Percentiles rank a stretch among this genome's conserved stretches.
Conservation (phyloP, 30 jellyfish, hydroid and myxozoan species). For the Aurelia coerulea region DNA sequence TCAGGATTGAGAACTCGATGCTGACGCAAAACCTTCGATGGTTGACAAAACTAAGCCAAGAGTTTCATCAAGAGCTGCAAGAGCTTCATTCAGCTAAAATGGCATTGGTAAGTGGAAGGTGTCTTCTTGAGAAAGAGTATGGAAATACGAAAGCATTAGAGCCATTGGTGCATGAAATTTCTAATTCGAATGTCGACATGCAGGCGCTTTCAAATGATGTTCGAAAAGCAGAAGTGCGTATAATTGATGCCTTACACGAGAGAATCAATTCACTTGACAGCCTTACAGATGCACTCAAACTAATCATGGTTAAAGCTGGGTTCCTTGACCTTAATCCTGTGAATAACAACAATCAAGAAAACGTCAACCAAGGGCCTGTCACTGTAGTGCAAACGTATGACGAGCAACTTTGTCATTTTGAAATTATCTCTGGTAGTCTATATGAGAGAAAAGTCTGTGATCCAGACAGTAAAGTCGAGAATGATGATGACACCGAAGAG, state of each 20-base stretch:
- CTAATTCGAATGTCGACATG: slow-evolving; percentile 3
- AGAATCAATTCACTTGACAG: slow-evolving; percentile 63
- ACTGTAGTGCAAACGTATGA: neutral
- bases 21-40: slow-evolving; percentile 56
- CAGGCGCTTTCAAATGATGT: slow-evolving; percentile 13
- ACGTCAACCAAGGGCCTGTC: neutral
- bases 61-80: slow-evolving; percentile 41
- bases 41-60: slow-evolving; percentile 54
- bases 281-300: slow-evolving; percentile 53
- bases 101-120: slow-evolving; percentile 37
- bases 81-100: slow-evolving; percentile 56
- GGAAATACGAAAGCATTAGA: slow-evolving; percentile 9
- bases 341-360: neutral
- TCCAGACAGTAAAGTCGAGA: neutral
- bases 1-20: slow-evolving; percentile 23
- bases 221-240: slow-evolving; percentile 55
- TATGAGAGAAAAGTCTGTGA: neutral
- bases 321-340: slow-evolving; percentile 3
- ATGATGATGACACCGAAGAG: slow-evolving; percentile 44
- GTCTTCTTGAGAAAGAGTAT: slow-evolving; percentile 42
- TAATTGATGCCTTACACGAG: slow-evolving; percentile 48
- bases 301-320: slow-evolving; percentile 50
- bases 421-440: neutral
- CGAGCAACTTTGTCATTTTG: too few relatives aligned
- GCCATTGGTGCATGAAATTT: slow-evolving; percentile 2